Evolutionary conservation across 1,140 invertebrate genomes (phyloP).

Genomic region (Listronotus bonariensis): DNA sequence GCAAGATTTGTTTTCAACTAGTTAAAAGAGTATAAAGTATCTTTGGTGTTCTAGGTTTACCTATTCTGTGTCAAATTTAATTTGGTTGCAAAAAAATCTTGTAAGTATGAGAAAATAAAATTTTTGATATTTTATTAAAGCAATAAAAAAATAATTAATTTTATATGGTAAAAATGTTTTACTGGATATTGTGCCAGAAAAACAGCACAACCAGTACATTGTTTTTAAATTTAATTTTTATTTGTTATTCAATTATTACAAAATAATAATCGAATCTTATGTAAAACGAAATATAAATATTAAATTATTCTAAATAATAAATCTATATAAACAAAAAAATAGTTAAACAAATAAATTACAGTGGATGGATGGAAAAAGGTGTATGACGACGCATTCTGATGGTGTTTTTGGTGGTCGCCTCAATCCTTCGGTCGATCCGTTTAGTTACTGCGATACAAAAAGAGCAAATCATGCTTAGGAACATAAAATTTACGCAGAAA

Average conservation of each 20-base stretch:
- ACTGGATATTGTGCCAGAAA: conserved; percentile 40
- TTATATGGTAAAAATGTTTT: conserved; percentile 9
- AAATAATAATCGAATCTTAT: conserved; percentile 52
- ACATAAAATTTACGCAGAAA: conserved; percentile 40
- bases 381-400: conserved; percentile 42
- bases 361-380: conserved; percentile 46
- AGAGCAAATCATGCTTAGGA: conserved; percentile 49
- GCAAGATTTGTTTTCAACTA: too few relatives aligned
- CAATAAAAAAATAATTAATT: too few relatives aligned
- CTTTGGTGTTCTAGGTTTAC: too few relatives aligned
- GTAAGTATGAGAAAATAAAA: too few relatives aligned
- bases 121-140: too few relatives aligned
- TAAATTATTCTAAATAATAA: conserved; percentile 42
- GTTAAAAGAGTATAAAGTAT: too few relatives aligned
- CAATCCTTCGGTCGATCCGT: conserved; percentile 44
- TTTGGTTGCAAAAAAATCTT: too few relatives aligned
- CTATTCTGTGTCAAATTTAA: too few relatives aligned
- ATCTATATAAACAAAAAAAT: conserved; percentile 49
- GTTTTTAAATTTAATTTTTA: conserved; percentile 36
- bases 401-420: conserved; percentile 41
- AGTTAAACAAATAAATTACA: conserved; percentile 45
- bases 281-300: conserved; percentile 41
- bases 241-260: conserved; percentile 52
- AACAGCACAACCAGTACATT: conserved; percentile 32
- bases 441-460: conserved; percentile 49